Base-by-base conservation (phyloP, 2,888 invertebrate genomes). In the Lymantria dispar region DNA sequence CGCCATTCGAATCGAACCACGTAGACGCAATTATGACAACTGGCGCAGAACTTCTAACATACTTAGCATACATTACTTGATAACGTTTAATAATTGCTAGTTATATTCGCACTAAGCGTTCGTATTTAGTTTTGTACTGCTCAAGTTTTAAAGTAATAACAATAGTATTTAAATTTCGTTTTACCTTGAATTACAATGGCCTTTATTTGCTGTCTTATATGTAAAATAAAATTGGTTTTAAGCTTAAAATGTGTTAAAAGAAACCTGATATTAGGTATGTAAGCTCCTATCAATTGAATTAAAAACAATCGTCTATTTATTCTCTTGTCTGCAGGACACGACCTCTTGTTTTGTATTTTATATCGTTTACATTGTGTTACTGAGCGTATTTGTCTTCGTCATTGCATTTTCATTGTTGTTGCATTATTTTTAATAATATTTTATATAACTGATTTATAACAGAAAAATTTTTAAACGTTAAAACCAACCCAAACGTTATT, bases 11-110 rank as follows among this genome's bases (percentile, higher is more conserved):
- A 78, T 80, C 69, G 70, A 70, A 74, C 72, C 83, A 79, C 80
- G 83, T 83, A 71, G 72, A 54, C 58, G 73, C 69, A 76, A 72
- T 76, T 75, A 83, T 83, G 76, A 79, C 72, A 72, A 68, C 74
- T 68, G 70, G 55, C 33, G 54, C 54, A 56, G 52, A 67, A 68
- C 54, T 68, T 64, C 48, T 56, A 60, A 59, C 56, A 58, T 48
- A 62, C 57, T 67, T 64, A 48, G 50, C 64, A 56, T 58, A 64
- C 54, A 56, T 52, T 56, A 52, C 58, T 52, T 56, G 50, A 57
- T 45, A 52, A 53, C 51, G 50, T 39, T 53, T 56, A 52, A 54
- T 60, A 48, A 50, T 62, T 47, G 62, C 56, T 29, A 5, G 11
- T 29, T 29, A 9, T n/a, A 42, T 13, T 42, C 22, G 9, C 9